Evolutionary conservation across 2,888 invertebrate genomes (phyloP).

Genomic region (Leptopilina drosophilae): DNA sequence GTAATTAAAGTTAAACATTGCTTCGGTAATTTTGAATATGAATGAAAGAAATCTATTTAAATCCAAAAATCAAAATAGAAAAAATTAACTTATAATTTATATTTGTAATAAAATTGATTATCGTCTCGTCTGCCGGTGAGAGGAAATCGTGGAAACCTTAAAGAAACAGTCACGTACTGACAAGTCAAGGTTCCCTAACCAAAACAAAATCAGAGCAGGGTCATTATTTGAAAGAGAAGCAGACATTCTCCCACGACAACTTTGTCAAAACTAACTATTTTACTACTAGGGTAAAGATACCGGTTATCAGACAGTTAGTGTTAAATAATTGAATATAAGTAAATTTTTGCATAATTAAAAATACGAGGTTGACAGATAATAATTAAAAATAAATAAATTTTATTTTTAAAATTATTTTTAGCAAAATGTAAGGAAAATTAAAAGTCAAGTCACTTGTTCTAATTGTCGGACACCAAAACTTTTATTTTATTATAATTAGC

Average conservation of each 20-base stretch:
- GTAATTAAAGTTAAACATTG: too few species aligned
- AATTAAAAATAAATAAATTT: too few species aligned
- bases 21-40: too few species aligned
- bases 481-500: too few species aligned
- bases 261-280: background rate
- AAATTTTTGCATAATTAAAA: too few species aligned
- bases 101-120: conserved; percentile 2
- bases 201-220: conserved; percentile 39
- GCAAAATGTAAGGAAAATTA: too few species aligned
- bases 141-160: conserved; percentile 16
- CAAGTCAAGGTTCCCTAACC: conserved; percentile 37
- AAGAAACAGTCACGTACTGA: conserved; percentile 26
- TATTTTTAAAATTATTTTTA: too few species aligned
- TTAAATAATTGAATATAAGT: background rate
- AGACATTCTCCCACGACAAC: conserved; percentile 6
- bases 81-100: background rate
- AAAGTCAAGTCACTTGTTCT: too few species aligned
- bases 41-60: too few species aligned
- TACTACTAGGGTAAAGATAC: too few species aligned
- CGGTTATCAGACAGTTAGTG: background rate
- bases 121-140: conserved; percentile 26
- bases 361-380: too few species aligned
- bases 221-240: conserved; percentile 16
- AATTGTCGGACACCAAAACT: too few species aligned
- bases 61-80: background rate